phyloP scores from a whole-genome alignment of 2,797 vertebrate genomes.

The Acipenser ruthenus region DNA sequence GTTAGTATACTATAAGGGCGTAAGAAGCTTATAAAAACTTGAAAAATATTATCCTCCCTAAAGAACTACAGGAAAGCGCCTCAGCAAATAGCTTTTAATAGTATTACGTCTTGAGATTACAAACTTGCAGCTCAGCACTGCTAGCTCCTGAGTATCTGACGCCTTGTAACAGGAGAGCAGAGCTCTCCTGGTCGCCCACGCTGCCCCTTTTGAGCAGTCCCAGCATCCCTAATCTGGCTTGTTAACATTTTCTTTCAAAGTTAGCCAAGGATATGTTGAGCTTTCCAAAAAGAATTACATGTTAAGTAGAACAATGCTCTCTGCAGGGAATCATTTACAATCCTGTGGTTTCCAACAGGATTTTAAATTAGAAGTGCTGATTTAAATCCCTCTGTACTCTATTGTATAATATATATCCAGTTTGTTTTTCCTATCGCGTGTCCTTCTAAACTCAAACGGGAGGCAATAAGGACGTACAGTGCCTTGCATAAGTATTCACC shows the following conservation, averaged over 20 bases:
- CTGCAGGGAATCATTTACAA: slow-evolving; percentile 24
- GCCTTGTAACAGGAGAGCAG: slow-evolving; percentile 7
- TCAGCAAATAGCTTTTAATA: background rate
- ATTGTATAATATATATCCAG: background rate
- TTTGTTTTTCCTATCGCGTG: slow-evolving; percentile 14
- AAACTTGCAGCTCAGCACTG: background rate
- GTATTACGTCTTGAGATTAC: slow-evolving; percentile 1
- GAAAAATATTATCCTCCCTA: too few relatives aligned
- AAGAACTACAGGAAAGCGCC: too few relatives aligned
- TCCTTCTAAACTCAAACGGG: background rate
- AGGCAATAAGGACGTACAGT: too few relatives aligned
- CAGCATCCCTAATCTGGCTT: slow-evolving; percentile 13
- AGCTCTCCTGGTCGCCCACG: background rate
- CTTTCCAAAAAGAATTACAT: slow-evolving; percentile 19
- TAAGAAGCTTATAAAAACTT: too few relatives aligned
- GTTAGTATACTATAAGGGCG: too few relatives aligned
- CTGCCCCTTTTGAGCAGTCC: background rate
- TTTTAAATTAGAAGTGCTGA: slow-evolving; percentile 3
- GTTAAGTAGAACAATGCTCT: slow-evolving; percentile 21
- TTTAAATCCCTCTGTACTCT: slow-evolving; percentile 3
- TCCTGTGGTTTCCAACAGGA: slow-evolving; percentile 18
- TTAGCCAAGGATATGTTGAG: slow-evolving; percentile 14
- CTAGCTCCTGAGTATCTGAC: background rate
- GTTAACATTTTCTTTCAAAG: slow-evolving; percentile 21
- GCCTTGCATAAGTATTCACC: too few relatives aligned